Base-by-base conservation (phyloP, 2,113 vertebrate genomes). In the Cnemophilus loriae region DNA sequence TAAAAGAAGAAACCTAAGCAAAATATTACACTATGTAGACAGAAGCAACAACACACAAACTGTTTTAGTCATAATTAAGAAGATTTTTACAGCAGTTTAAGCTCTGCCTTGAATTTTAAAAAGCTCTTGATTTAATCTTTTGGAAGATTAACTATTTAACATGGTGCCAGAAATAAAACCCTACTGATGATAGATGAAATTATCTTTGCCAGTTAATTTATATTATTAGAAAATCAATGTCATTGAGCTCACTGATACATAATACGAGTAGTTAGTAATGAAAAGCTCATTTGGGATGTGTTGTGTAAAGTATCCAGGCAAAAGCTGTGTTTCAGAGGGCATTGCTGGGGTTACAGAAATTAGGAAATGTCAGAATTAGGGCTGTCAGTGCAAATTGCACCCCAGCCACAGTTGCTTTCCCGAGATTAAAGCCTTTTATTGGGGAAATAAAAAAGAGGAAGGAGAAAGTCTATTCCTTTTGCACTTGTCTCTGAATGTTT, bases 1-100 rank as follows among this genome's bases (percentile, higher is more conserved):
- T 81, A 89, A 93, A 96, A 96, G 94, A 94, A 93, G 95, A 96
- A 97, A 96, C 75, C 96, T 96, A 97, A 97, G 96, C 95, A 95
- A 96, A 98, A 96, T 13, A 91, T 92, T 95, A 93, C 56, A 91
- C 76, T 95, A 87, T 93, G 96, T 97, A 87, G 89, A 96, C 89
- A 93, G 47, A 89, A 97, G 95, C 61, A 6, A 94, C 87, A 97
- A 93, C 95, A 97, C 95, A 94, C 97, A 97, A 97, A 98, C 93
- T 95, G 95, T 96, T 98, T 98, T 97, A 96, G 96, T 97, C 94
- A 96, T 97, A 97, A 98, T 98, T 98, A 97, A 96, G 97, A 91
- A 96, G 97, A 97, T 95, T 96, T 97, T 97, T 96, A 73, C 88
- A 95, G 96, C 96, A 92, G 87, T 98, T 98, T 96, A 93, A 97